A percentile compares a stretch with the other conserved stretches of the same genome.
Evolutionary conservation across 2,888 invertebrate species (phyloP).

Genomic region (Lepidocyrtoides sp.): DNA sequence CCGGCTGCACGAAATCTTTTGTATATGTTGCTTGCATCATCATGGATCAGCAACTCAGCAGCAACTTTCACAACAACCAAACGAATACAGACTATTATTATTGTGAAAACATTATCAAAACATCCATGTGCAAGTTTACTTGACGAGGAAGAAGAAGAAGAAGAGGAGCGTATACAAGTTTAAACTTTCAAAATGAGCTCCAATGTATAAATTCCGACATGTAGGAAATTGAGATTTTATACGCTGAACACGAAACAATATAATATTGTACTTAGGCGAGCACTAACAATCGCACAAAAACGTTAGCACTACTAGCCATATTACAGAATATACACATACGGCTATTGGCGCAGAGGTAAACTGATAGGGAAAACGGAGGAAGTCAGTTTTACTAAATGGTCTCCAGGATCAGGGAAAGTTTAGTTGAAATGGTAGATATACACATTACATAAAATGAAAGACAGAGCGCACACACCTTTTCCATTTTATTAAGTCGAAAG

Average conservation of each 20-base stretch:
- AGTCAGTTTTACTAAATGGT: conserved; percentile 34
- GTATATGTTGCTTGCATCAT: conserved; percentile 63
- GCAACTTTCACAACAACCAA: conserved; percentile 34
- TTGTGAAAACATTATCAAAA: conserved; percentile 55
- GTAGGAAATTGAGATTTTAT: not conserved
- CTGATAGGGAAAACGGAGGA: conserved; percentile 19
- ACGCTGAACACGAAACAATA: conserved; percentile 7
- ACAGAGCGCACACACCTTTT: conserved; percentile 5
- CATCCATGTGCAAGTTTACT: conserved; percentile 36
- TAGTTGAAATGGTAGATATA: not conserved
- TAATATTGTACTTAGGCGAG: not conserved
- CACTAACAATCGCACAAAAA: too few relatives aligned
- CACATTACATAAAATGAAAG: conserved; percentile 3
- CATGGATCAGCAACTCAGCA: conserved; percentile 2
- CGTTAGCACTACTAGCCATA: too few relatives aligned
- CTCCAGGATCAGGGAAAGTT: not conserved
- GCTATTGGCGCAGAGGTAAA: conserved; percentile 3
- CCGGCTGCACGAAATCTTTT: conserved; percentile 75
- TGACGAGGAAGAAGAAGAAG: conserved; percentile 14
- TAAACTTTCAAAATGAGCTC: conserved; percentile 48
- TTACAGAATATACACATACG: too few relatives aligned
- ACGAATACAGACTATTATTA: not conserved
- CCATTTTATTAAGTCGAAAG: not conserved
- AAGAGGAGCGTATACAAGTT: not conserved
- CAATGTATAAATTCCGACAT: not conserved